Percentiles rank a stretch among this genome's conserved stretches.
phyloP scores from a whole-genome alignment of 1,140 invertebrate genomes.

The Conus betulinus region DNA sequence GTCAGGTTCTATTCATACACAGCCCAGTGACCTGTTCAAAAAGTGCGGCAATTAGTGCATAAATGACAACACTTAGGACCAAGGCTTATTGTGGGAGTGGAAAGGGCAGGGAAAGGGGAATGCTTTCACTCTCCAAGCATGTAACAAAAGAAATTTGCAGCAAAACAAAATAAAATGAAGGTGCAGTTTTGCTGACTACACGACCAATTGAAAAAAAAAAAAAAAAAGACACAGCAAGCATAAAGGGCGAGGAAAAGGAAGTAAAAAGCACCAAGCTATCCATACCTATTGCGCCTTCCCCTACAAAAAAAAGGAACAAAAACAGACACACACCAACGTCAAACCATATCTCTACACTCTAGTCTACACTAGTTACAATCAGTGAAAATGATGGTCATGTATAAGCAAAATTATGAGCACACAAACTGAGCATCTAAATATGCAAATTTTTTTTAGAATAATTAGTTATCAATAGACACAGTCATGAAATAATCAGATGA shows the following conservation, averaged over 20 bases:
- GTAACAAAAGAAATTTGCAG: neutral
- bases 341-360: neutral
- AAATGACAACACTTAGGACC: neutral
- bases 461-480: no score
- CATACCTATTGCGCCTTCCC: slow-evolving; percentile 20
- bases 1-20: no score
- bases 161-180: neutral
- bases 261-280: neutral
- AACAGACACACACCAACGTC: neutral
- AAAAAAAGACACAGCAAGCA: neutral
- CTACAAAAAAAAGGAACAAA: neutral
- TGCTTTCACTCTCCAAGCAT: neutral
- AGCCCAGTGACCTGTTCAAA: no score
- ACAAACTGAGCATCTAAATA: no score
- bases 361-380: neutral
- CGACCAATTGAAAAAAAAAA: neutral
- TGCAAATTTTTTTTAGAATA: no score
- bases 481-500: no score
- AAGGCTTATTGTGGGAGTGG: no score
- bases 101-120: neutral
- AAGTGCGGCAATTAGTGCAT: neutral
- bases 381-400: no score
- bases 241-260: neutral
- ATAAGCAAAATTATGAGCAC: no score
- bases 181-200: no score